phyloP scores from a whole-genome alignment of 2,888 invertebrate genomes.

The Phoronis australis region DNA sequence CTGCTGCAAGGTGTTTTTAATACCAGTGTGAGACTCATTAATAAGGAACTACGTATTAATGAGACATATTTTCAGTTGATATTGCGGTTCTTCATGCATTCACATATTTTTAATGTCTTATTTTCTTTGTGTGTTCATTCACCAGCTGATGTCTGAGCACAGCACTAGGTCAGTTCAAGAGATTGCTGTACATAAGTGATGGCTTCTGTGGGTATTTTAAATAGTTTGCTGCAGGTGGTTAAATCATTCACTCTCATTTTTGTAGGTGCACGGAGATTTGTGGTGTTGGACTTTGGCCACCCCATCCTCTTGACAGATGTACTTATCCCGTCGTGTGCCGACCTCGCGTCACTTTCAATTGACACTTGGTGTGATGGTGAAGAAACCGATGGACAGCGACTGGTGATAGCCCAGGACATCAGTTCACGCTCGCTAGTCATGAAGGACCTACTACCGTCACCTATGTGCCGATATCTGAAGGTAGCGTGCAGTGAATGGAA shows the following conservation, averaged over 20 bases:
- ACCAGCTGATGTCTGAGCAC: too few relatives aligned
- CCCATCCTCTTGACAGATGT: conserved; percentile 80
- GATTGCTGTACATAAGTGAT: too few relatives aligned
- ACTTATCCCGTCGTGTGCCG: conserved; percentile 53
- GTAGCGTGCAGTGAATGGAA: conserved; percentile 52
- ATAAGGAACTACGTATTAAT: too few relatives aligned
- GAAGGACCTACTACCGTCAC: conserved; percentile 84
- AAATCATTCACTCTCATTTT: conserved; percentile 1
- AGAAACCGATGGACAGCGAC: conserved; percentile 76
- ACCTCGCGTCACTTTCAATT: conserved; percentile 72
- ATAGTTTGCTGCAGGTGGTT: too few relatives aligned
- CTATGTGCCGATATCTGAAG: conserved; percentile 83
- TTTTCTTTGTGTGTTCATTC: too few relatives aligned
- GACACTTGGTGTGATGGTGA: conserved; percentile 86
- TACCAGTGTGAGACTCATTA: too few relatives aligned
- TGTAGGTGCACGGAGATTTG: conserved; percentile 75
- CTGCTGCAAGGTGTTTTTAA: too few relatives aligned
- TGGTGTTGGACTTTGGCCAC: conserved; percentile 85
- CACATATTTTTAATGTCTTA: too few relatives aligned
- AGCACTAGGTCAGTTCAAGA: too few relatives aligned
- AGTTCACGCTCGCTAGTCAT: conserved; percentile 78
- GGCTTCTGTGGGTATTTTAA: too few relatives aligned
- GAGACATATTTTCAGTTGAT: too few relatives aligned
- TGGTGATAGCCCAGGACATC: conserved; percentile 82
- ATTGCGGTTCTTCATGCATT: too few relatives aligned